These are phyloP conservation scores for Eupithecia abbreviata DNA, from an alignment of 2,888 invertebrate genomes.

Conservation along the genomic window DNA sequence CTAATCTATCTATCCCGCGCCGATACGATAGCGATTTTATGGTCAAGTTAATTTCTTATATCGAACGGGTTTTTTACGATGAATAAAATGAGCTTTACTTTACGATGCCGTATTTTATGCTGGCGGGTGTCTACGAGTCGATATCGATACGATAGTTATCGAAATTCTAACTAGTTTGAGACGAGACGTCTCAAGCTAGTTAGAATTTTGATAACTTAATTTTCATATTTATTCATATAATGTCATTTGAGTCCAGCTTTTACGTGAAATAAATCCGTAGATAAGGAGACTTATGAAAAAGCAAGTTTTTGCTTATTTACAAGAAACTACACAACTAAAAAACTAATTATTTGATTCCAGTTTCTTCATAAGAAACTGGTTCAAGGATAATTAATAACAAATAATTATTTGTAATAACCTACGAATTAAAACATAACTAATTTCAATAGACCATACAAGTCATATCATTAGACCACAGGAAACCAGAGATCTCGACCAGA, in stretches of 20 bases:
- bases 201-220: background rate
- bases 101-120: slow-evolving; percentile 51
- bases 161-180: too few species aligned
- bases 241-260: background rate
- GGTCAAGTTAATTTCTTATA: slow-evolving; percentile 63
- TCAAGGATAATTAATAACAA: too few species aligned
- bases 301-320: too few species aligned
- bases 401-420: too few species aligned
- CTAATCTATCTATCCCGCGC: slow-evolving; percentile 27
- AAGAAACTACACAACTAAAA: too few species aligned
- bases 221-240: background rate
- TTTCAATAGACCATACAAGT: too few species aligned
- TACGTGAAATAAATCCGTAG: background rate
- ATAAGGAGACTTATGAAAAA: background rate
- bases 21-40: slow-evolving; percentile 52
- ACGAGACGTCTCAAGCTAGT: background rate
- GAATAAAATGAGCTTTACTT: slow-evolving; percentile 61
- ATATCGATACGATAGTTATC: background rate
- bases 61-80: slow-evolving; percentile 62
- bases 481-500: too few species aligned
- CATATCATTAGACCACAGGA: too few species aligned
- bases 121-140: background rate
- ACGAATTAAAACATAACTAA: too few species aligned
- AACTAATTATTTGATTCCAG: too few species aligned
- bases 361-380: too few species aligned